Evolutionary conservation across 2,797 vertebrate genomes (phyloP).

Genomic region (Acrossocheilus fasciatus): DNA sequence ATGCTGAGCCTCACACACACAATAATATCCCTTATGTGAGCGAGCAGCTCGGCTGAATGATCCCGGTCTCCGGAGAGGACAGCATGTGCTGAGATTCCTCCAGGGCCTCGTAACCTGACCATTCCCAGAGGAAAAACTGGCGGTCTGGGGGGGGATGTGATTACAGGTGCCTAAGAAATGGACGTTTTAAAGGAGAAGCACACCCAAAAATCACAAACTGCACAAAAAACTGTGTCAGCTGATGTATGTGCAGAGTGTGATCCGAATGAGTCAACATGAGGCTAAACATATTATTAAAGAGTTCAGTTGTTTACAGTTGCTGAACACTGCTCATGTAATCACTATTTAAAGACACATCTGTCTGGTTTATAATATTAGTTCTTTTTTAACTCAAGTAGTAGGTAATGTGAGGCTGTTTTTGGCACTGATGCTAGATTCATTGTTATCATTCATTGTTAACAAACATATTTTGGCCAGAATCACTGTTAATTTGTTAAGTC

Average conservation of each 20-base stretch:
- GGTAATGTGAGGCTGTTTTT: neutral
- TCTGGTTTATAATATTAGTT: neutral
- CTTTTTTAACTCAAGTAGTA: neutral
- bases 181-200: neutral
- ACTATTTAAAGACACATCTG: neutral
- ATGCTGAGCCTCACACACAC: slow-evolving; percentile 46
- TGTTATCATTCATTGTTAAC: neutral
- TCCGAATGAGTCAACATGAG: neutral
- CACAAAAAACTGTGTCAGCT: neutral
- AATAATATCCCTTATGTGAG: slow-evolving; percentile 56
- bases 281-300: neutral
- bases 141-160: neutral
- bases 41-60: slow-evolving; percentile 24
- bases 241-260: neutral
- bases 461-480: neutral
- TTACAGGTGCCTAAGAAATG: slow-evolving; percentile 12
- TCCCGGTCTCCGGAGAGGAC: slow-evolving; percentile 31
- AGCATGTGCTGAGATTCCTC: slow-evolving; percentile 39
- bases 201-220: neutral
- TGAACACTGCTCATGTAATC: neutral
- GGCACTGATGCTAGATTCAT: neutral
- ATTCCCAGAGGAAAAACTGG: neutral
- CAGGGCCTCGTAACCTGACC: neutral
- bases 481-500: neutral
- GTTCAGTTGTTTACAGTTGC: neutral